These are phyloP conservation scores for Phyllostomus discolor DNA, from an alignment of 2,113 vertebrate genomes.

Conservation along the genomic window DNA sequence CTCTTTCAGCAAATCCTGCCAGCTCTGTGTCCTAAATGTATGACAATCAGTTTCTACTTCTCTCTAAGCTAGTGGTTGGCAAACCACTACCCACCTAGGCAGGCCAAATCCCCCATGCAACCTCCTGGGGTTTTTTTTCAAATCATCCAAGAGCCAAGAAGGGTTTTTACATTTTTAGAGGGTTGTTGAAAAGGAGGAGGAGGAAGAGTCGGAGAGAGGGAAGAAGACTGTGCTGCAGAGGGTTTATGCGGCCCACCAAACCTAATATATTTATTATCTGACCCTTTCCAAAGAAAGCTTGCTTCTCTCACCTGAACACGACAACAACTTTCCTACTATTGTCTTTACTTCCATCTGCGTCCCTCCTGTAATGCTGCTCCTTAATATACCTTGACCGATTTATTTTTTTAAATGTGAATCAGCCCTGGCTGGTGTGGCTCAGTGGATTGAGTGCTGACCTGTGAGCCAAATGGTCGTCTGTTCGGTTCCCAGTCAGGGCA, in stretches of 20 bases:
- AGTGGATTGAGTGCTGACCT: too few species aligned
- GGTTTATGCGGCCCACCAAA: background rate
- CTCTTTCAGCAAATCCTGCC: slow-evolving; percentile 29
- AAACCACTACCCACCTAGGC: background rate
- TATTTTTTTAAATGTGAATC: background rate
- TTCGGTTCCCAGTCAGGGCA: too few species aligned
- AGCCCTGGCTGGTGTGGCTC: too few species aligned
- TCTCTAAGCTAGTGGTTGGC: background rate
- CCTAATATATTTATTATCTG: slow-evolving; percentile 1
- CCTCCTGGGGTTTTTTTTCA: background rate
- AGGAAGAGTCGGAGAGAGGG: background rate
- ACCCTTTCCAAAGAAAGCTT: background rate
- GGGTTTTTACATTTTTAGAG: slow-evolving; percentile 41
- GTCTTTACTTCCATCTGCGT: background rate
- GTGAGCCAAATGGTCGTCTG: too few species aligned
- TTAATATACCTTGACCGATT: background rate
- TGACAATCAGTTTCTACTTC: slow-evolving; percentile 16
- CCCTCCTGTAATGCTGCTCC: background rate
- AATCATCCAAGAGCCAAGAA: background rate
- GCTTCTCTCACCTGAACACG: background rate
- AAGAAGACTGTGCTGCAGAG: background rate
- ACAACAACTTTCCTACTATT: background rate
- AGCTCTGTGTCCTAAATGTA: slow-evolving; percentile 40
- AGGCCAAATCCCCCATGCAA: background rate
- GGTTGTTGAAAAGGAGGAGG: background rate